These are phyloP conservation scores for Agrotis segetum DNA, from an alignment of 2,888 invertebrate genomes.

Conservation along the genomic window DNA sequence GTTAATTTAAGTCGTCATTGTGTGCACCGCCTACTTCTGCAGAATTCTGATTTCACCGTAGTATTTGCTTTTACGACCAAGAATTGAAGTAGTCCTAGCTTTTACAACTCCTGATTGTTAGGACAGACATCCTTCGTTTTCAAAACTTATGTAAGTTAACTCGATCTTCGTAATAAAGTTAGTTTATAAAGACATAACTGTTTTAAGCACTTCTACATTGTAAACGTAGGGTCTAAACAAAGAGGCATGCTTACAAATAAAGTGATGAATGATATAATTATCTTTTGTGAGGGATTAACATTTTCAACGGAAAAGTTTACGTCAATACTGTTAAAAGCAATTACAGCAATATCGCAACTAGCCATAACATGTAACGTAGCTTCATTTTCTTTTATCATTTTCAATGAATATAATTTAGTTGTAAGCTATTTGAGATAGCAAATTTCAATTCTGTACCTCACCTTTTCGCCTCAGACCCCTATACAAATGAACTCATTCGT, in stretches of 20 bases:
- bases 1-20: slow-evolving; percentile 13
- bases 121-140: slow-evolving; percentile 15
- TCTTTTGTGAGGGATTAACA: too few species aligned
- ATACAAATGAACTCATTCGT: neutral
- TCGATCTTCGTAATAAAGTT: slow-evolving; percentile 13
- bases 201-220: neutral
- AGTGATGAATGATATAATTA: neutral
- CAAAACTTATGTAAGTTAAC: slow-evolving; percentile 29
- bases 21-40: neutral
- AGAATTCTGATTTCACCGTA: slow-evolving; percentile 38
- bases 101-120: slow-evolving; percentile 49
- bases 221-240: neutral
- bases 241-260: neutral
- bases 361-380: too few species aligned
- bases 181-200: neutral
- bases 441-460: neutral
- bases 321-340: too few species aligned
- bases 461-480: neutral
- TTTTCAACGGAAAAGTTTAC: too few species aligned
- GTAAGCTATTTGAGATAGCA: neutral
- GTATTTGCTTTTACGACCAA: slow-evolving; percentile 43
- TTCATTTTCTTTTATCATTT: too few species aligned
- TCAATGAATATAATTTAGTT: too few species aligned
- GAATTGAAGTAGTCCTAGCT: slow-evolving; percentile 53
- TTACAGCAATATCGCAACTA: too few species aligned